Conservation (phyloP, 1,140 invertebrate genomes). For the Dendrolimus punctatus region DNA sequence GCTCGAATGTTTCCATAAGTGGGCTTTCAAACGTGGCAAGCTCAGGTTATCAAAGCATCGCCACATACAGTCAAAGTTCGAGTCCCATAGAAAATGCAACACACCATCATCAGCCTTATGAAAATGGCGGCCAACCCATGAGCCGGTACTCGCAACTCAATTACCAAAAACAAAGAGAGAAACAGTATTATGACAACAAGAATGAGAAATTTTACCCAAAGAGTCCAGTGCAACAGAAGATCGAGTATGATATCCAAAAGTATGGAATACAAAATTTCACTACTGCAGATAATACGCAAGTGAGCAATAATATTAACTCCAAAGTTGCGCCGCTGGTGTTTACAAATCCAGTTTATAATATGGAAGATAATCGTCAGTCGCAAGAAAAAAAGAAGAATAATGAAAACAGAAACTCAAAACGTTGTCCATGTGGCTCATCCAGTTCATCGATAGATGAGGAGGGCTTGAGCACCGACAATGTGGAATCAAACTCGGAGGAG, state of each 20-base stretch:
- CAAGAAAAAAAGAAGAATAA: constrained; percentile 47
- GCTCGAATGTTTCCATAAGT: constrained; percentile 84
- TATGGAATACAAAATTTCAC: constrained; percentile 71
- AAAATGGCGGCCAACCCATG: constrained; percentile 61
- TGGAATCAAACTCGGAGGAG: constrained; percentile 69
- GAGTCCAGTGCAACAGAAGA: constrained; percentile 69
- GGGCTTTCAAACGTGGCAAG: constrained; percentile 88
- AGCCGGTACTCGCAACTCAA: constrained; percentile 64
- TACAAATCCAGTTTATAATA: constrained; percentile 89
- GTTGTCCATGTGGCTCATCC: constrained; percentile 66
- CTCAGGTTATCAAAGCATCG: constrained; percentile 92
- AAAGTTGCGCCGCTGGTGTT: constrained; percentile 83
- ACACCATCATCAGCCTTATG: constrained; percentile 53
- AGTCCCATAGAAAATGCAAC: constrained; percentile 86
- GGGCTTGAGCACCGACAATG: constrained; percentile 70
- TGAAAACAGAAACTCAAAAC: constrained; percentile 64
- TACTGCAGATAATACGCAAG: constrained; percentile 65
- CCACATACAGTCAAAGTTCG: constrained; percentile 90
- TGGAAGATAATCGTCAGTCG: constrained; percentile 71
- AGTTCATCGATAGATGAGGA: constrained; percentile 74
- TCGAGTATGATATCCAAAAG: constrained; percentile 69
- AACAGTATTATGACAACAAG: constrained; percentile 64
- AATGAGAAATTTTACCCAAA: constrained; percentile 68
- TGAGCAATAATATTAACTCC: constrained; percentile 64
- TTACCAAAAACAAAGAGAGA: constrained; percentile 65